These are phyloP conservation scores for Nycticebus coucang DNA, from an alignment of 2,113 vertebrate genomes.

Conservation along the genomic window DNA sequence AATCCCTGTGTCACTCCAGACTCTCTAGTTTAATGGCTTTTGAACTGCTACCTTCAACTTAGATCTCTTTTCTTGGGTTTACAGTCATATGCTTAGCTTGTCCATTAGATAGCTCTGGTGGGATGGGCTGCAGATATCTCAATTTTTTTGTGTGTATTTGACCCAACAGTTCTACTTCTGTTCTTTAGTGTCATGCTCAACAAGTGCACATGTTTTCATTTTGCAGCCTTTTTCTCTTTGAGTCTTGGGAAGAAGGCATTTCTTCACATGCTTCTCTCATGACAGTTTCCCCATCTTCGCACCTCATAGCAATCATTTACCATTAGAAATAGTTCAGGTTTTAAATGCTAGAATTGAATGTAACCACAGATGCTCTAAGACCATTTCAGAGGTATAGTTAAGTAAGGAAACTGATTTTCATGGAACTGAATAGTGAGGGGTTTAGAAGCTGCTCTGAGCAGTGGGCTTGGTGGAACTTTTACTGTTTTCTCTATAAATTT, in stretches of 20 bases:
- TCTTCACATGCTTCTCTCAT: background rate
- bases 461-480: background rate
- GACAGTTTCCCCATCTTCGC: background rate
- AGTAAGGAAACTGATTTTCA: background rate
- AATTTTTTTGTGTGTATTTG: background rate
- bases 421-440: background rate
- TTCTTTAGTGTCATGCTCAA: background rate
- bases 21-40: no score
- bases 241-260: background rate
- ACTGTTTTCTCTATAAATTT: background rate
- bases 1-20: background rate
- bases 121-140: no score
- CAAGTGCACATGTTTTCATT: background rate
- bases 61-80: background rate
- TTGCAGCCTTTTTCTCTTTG: background rate
- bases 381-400: background rate
- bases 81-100: background rate
- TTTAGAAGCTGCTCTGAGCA: background rate
- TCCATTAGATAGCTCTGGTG: no score
- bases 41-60: background rate
- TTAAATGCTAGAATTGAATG: constrained; percentile 5
- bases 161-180: background rate
- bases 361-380: background rate
- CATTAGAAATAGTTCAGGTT: constrained; percentile 35
- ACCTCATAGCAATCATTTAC: background rate